A percentile compares a stretch with the other conserved stretches of the same genome.
These are phyloP conservation scores for Lethocerus indicus DNA, from an alignment of 1,140 invertebrate genomes.

Conservation along the genomic window DNA sequence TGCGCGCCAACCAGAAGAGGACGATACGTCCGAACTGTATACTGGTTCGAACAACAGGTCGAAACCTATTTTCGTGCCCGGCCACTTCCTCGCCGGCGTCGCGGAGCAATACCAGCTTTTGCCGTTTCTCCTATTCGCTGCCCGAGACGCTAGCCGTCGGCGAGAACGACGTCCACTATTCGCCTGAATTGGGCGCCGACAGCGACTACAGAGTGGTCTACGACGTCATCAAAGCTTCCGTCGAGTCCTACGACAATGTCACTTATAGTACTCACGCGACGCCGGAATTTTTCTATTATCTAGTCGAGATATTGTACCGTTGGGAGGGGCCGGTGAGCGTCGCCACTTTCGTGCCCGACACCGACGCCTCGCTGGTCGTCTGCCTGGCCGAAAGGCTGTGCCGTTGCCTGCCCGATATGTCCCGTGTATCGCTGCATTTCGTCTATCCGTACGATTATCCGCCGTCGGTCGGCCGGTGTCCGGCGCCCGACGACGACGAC, in stretches of 20 bases:
- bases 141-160: slow-evolving; percentile 33
- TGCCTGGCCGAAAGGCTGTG: slow-evolving; percentile 41
- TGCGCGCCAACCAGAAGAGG: slow-evolving; percentile 5
- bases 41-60: slow-evolving; percentile 6
- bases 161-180: slow-evolving; percentile 24
- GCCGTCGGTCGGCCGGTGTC: slow-evolving; percentile 16
- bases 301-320: slow-evolving; percentile 44
- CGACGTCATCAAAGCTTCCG: slow-evolving; percentile 33
- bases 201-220: slow-evolving; percentile 45
- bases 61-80: slow-evolving; percentile 13
- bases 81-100: slow-evolving; percentile 17
- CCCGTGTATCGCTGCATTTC: slow-evolving; percentile 49
- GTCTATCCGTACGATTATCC: slow-evolving; percentile 34
- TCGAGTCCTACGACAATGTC: slow-evolving; percentile 26
- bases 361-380: slow-evolving; percentile 41
- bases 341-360: slow-evolving; percentile 48
- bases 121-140: slow-evolving; percentile 41
- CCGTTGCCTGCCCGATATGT: slow-evolving; percentile 42
- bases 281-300: slow-evolving; percentile 49
- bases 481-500: too few species aligned
- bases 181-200: slow-evolving; percentile 34
- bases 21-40: slow-evolving; percentile 5
- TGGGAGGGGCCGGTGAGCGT: slow-evolving; percentile 61
- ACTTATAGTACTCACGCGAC: slow-evolving; percentile 59
- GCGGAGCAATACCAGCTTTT: slow-evolving; percentile 33